Percentiles rank a stretch among this genome's conserved stretches.
Conservation (phyloP, 2,888 invertebrate species). For the Drosophila suboccidentalis region DNA sequence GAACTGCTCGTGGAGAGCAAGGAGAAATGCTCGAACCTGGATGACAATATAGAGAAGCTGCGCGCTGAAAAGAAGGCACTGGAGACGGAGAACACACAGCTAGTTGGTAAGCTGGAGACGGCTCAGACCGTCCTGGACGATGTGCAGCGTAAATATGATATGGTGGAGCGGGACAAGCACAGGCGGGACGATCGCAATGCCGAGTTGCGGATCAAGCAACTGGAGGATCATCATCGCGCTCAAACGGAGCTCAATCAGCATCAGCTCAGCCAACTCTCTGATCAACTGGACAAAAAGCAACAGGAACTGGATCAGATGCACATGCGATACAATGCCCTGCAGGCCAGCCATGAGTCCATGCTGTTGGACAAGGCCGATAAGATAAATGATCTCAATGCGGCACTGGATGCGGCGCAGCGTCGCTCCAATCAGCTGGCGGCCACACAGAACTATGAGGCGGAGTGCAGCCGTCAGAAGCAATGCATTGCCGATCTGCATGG, state of each 20-base stretch:
- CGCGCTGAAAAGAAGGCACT: slow-evolving; percentile 85
- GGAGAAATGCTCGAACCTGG: slow-evolving; percentile 83
- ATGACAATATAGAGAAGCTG: slow-evolving; percentile 79
- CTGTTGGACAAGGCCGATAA: slow-evolving; percentile 88
- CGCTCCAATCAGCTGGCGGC: slow-evolving; percentile 85
- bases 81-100: slow-evolving; percentile 86
- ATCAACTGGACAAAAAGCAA: slow-evolving; percentile 86
- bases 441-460: slow-evolving; percentile 78
- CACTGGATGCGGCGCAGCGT: slow-evolving; percentile 88
- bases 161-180: slow-evolving; percentile 82
- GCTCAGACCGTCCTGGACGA: slow-evolving; percentile 87
- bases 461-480: slow-evolving; percentile 79
- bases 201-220: slow-evolving; percentile 85
- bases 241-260: slow-evolving; percentile 86
- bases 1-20: slow-evolving; percentile 87
- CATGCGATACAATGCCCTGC: slow-evolving; percentile 87
- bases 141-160: slow-evolving; percentile 83
- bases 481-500: slow-evolving; percentile 77
- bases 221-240: slow-evolving; percentile 86
- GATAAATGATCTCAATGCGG: slow-evolving; percentile 88
- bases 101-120: slow-evolving; percentile 87
- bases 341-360: slow-evolving; percentile 88
- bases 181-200: slow-evolving; percentile 81
- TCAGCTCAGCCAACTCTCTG: slow-evolving; percentile 85
- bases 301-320: slow-evolving; percentile 87